Evolutionary conservation across 1,140 invertebrate species (phyloP), one percentile per base, ranked within the genome.

Genomic region (Micrasema minimum): DNA sequence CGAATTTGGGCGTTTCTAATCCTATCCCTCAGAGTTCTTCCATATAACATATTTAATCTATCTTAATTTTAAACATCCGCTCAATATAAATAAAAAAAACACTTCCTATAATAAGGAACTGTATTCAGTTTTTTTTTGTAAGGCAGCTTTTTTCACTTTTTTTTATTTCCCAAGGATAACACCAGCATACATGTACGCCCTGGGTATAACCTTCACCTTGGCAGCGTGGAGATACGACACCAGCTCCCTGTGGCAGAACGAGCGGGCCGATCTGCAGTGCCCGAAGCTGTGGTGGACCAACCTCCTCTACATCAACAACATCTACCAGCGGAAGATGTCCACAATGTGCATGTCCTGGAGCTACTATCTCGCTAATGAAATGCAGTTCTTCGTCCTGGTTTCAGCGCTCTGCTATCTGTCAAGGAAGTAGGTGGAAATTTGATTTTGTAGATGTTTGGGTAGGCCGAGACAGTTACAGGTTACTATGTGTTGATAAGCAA

Each of bases 341-440:
- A 31, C 26, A 31, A 82, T 88, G 83, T 94, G 93, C 75, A 85
- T 93, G 81, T 88, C 88, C 4, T 93, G 91, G 90, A 89, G 90
- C 20, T 95, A 93, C 93, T 95, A 93, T 75, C 76, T 95, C 50
- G 88, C 92, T 12, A 89, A 89, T 65, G 93, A 95, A 78, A 93
- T 92, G 87, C 92, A 94, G 80, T 92, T 91, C 77, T 94, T 90
- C 76, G 76, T 90, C 6, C 78, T 93, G 57, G 80, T 80, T 31
- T 79, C 80, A 0, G 72, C 84, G 11, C 51, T 89, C 0, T 74
- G 89, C 11, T 82, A 88, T 14, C 66, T 88, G 6, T 88, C 87
- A 16, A 81, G 80, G 26, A 81, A 81, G 87, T 89, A 80, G 84
- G 82, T 80, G 2, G 9, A 23, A 0, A 3, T 11, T 22, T 66